Conservation (phyloP, 2,797 vertebrate species). For the Perodicticus potto region DNA sequence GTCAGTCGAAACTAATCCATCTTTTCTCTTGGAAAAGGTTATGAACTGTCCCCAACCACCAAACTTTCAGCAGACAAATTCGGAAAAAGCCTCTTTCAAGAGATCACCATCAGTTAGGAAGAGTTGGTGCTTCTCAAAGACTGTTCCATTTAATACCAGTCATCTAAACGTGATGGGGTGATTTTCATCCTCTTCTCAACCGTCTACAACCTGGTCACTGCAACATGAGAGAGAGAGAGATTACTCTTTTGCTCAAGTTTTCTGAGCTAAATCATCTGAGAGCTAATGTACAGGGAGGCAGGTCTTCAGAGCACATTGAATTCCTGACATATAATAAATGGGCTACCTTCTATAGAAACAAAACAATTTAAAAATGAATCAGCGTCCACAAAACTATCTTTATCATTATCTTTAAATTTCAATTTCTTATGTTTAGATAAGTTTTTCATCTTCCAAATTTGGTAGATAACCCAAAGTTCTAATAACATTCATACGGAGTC, state of each 20-base stretch:
- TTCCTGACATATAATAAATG: neutral
- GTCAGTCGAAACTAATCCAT: conserved; percentile 61
- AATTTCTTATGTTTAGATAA: neutral
- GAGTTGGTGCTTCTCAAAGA: conserved; percentile 33
- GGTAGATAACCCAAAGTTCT: neutral
- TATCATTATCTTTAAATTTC: neutral
- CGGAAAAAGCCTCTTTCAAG: conserved; percentile 53
- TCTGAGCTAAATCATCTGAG: conserved; percentile 52
- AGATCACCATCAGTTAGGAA: conserved; percentile 54
- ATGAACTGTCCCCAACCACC: conserved; percentile 16
- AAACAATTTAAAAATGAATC: conserved; percentile 9
- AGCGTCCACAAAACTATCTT: neutral
- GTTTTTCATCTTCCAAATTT: conserved; percentile 27
- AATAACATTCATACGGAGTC: neutral
- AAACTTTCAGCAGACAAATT: conserved; percentile 65
- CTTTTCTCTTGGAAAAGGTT: conserved; percentile 51
- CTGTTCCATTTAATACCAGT: neutral
- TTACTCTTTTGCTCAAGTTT: neutral
- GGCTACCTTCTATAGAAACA: neutral
- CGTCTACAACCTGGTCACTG: neutral
- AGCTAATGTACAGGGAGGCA: neutral
- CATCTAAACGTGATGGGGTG: neutral
- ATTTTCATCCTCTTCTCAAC: neutral
- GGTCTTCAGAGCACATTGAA: neutral
- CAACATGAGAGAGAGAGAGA: neutral